Evolutionary conservation across 2,797 vertebrate genomes (phyloP).

Genomic region (Euphonia xanthogaster): DNA sequence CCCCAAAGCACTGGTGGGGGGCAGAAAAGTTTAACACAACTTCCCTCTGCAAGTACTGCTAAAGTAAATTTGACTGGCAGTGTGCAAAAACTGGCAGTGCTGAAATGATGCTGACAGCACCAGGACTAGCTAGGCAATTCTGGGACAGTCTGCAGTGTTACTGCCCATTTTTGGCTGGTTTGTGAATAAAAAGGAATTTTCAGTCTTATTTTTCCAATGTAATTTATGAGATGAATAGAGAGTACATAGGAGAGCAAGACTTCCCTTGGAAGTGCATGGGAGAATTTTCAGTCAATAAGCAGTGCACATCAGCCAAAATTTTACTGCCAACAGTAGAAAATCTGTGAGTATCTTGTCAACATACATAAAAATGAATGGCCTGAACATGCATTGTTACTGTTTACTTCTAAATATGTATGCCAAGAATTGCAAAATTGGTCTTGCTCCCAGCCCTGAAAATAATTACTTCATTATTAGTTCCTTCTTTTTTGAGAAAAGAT

Average conservation of each 20-base stretch:
- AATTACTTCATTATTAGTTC: not conserved
- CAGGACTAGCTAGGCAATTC: not conserved
- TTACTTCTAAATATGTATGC: not conserved
- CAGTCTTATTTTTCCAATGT: not conserved
- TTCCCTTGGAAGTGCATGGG: not conserved
- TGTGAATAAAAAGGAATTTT: not conserved
- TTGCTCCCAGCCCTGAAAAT: not conserved
- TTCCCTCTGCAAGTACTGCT: not conserved
- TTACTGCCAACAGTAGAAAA: not conserved
- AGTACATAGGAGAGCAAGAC: not conserved
- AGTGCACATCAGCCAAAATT: not conserved
- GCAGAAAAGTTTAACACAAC: not conserved
- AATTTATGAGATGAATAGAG: not conserved
- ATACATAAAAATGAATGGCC: not conserved
- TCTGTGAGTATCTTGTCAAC: not conserved
- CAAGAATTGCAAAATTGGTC: not conserved
- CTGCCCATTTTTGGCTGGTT: not conserved
- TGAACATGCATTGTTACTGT: not conserved
- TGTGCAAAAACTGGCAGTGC: not conserved
- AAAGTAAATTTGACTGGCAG: not conserved
- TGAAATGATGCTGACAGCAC: not conserved
- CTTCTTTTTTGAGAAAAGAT: not conserved
- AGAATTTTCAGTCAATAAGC: not conserved
- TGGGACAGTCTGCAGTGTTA: not conserved
- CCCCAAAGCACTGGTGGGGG: not conserved